Conservation (phyloP, 2,797 vertebrate species). For the Scleropages formosus region DNA sequence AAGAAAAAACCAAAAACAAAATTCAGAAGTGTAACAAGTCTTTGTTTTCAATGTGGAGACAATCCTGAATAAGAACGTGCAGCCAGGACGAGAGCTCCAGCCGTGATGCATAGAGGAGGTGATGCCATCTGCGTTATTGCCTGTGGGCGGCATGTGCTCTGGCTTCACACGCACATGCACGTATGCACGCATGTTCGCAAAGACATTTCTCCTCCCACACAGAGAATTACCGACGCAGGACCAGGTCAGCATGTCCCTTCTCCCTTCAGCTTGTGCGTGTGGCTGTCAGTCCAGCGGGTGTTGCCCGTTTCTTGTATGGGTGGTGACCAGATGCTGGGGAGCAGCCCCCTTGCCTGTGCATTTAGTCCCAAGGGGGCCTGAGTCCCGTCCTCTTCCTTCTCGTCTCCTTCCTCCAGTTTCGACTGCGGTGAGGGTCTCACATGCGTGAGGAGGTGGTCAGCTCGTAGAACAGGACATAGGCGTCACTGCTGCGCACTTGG, state of each 20-base stretch:
- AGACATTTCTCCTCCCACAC: neutral
- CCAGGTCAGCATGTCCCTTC: neutral
- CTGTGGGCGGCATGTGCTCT: slow-evolving; percentile 40
- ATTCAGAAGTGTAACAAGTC: slow-evolving; percentile 46
- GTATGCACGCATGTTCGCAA: neutral
- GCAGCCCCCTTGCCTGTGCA: too few relatives aligned
- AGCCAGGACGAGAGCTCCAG: slow-evolving; percentile 55
- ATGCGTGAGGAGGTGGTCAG: slow-evolving; percentile 81
- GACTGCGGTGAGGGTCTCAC: slow-evolving; percentile 59
- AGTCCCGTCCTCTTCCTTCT: slow-evolving; percentile 19
- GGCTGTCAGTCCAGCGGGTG: neutral
- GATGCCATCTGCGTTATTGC: slow-evolving; percentile 60
- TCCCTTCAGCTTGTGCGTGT: neutral
- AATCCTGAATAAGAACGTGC: slow-evolving; percentile 60
- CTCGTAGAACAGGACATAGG: slow-evolving; percentile 96
- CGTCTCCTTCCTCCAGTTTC: slow-evolving; percentile 32
- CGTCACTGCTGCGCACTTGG: slow-evolving; percentile 93
- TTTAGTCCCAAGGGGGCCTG: slow-evolving; percentile 27
- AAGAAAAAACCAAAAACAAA: slow-evolving; percentile 38
- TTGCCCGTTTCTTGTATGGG: slow-evolving; percentile 13
- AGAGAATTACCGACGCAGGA: slow-evolving; percentile 12
- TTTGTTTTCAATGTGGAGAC: slow-evolving; percentile 54
- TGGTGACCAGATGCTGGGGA: neutral
- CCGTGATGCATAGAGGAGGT: slow-evolving; percentile 69
- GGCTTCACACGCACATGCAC: slow-evolving; percentile 43